Evolutionary conservation across 2,113 vertebrate genomes (phyloP).

Genomic region (Microcebus griseorufus): DNA sequence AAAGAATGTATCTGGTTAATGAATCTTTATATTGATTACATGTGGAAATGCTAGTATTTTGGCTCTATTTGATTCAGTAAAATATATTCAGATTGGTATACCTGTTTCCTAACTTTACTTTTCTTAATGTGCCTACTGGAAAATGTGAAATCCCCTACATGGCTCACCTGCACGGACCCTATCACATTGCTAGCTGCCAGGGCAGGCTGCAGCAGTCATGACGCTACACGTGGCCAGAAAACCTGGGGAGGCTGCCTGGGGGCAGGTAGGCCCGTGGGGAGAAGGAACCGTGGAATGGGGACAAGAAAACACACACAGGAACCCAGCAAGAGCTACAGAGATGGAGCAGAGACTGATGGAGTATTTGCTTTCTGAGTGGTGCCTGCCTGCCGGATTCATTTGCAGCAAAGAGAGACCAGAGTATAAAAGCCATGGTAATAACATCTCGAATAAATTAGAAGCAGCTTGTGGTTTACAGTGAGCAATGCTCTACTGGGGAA

Average conservation of each 20-base stretch:
- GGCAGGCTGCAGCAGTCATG: not conserved
- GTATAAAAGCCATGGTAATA: not conserved
- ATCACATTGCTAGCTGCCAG: not conserved
- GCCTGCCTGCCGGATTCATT: not conserved
- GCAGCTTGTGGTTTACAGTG: not conserved
- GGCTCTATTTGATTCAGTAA: not conserved
- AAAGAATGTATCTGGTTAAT: not conserved
- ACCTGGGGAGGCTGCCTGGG: not conserved
- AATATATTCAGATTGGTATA: slow-evolving; percentile 25
- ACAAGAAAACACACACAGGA: not conserved
- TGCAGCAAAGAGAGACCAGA: not conserved
- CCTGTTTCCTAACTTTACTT: slow-evolving; percentile 1
- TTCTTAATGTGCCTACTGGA: not conserved
- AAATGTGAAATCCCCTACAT: not conserved
- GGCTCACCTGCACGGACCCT: not conserved
- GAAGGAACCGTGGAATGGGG: not conserved
- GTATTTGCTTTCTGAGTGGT: not conserved
- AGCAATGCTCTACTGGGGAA: not conserved
- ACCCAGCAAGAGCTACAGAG: not conserved
- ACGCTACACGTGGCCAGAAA: not conserved
- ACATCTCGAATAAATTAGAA: not conserved
- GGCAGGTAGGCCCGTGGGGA: rapidly evolving
- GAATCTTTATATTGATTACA: not conserved
- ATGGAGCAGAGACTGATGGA: no score
- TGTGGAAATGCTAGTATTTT: not conserved